Evolutionary conservation across 2,113 vertebrate species (phyloP).

Genomic region (Solea solea): DNA sequence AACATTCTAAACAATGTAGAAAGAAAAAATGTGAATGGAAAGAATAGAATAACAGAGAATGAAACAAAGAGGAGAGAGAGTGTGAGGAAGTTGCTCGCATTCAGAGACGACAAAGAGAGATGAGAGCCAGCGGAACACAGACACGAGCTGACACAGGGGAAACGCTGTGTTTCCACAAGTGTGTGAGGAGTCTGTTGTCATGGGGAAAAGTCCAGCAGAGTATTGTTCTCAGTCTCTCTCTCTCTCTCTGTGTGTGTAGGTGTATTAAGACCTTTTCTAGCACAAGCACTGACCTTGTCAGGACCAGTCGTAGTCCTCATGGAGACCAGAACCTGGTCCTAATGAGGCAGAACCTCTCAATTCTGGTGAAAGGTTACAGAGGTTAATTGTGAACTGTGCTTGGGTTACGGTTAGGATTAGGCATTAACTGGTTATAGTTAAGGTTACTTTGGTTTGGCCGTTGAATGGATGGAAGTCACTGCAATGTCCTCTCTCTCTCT

Average conservation of each 20-base stretch:
- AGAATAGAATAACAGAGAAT: slow-evolving; percentile 33
- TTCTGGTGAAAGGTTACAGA: too few species aligned
- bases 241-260: not conserved
- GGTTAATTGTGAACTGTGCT: too few species aligned
- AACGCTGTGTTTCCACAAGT: slow-evolving; percentile 36
- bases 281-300: too few species aligned
- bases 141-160: slow-evolving; percentile 50
- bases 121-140: slow-evolving; percentile 31
- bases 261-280: too few species aligned
- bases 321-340: too few species aligned
- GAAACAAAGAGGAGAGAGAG: slow-evolving; percentile 41
- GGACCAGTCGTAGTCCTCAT: too few species aligned
- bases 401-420: too few species aligned
- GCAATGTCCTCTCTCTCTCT: too few species aligned
- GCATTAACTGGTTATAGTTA: too few species aligned
- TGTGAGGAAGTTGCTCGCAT: slow-evolving; percentile 31
- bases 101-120: slow-evolving; percentile 51
- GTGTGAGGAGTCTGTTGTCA: slow-evolving; percentile 28
- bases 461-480: too few species aligned
- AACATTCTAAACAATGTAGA: slow-evolving; percentile 14
- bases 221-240: not conserved
- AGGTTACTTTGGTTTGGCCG: too few species aligned
- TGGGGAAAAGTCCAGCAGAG: slow-evolving; percentile 23
- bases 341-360: too few species aligned
- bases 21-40: slow-evolving; percentile 43